Evolutionary conservation across 2,888 invertebrate genomes (phyloP), one percentile per base, ranked within the genome.

Genomic region (Meganola albula): DNA sequence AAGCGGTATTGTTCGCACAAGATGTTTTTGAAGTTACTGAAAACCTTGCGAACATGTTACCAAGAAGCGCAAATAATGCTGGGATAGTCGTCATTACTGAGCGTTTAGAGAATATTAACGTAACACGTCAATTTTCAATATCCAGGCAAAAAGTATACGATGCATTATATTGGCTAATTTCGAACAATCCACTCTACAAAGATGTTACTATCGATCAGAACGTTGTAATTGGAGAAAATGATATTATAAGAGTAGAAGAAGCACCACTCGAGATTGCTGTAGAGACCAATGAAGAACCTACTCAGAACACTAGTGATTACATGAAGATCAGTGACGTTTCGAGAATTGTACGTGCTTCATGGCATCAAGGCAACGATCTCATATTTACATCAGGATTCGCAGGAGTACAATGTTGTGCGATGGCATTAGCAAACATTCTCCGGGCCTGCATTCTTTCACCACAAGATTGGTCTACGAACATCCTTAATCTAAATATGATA

Each of bases 321-420:
- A n/a, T n/a, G n/a, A n/a, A n/a, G n/a, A n/a, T n/a, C n/a, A n/a
- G n/a, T n/a, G n/a, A n/a, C n/a, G n/a, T n/a, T n/a, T n/a, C 40
- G 12, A 37, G 48, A 40, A 58, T 58, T 39, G 10, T 53, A 9
- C 49, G 53, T 23, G 54, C 48, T 34, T 54, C 53, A 34, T 56
- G 51, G 40, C 42, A 58, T 56, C 60, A 56, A 50, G 52, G 37
- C 1, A 41, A 55, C 29, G 26, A 42, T 25, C 12, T 9, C 9
- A 29, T 54, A 25, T 57, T 58, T 22, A 42, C 31, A 24, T 46
- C 53, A 29, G 35, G 34, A 24, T 46, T 24, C 46, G 41, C 44
- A 26, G 53, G 53, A 8, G 31, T 31, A 20, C 54, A 56, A 44
- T 55, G 56, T 34, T 45, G 42, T 51, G 51, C 52, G 2, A 57